Evolutionary conservation across 2,888 invertebrate species (phyloP).

Genomic region (Mythimna loreyi): DNA sequence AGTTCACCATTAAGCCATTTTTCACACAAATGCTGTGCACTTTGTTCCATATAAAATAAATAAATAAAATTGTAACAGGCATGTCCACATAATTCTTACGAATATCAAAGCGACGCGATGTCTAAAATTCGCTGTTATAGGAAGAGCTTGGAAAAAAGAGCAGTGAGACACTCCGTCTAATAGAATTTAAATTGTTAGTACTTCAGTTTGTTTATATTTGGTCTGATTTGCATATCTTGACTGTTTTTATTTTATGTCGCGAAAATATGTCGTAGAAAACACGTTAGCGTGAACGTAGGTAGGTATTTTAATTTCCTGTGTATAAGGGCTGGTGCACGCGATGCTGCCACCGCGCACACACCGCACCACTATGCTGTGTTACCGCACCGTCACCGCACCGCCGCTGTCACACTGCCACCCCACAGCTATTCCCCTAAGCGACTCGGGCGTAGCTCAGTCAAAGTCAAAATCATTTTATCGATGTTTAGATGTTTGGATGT

Average conservation of each 20-base stretch:
- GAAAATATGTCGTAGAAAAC: neutral
- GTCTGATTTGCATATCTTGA: conserved; percentile 47
- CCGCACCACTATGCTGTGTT: too few relatives aligned
- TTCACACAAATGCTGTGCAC: too few relatives aligned
- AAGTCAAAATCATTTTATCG: too few relatives aligned
- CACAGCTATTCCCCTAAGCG: too few relatives aligned
- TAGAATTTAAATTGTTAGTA: conserved; percentile 75
- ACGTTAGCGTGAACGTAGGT: too few relatives aligned
- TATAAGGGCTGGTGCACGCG: too few relatives aligned
- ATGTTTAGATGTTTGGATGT: too few relatives aligned
- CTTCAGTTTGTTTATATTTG: conserved; percentile 59
- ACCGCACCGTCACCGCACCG: too few relatives aligned
- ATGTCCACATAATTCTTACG: conserved; percentile 61
- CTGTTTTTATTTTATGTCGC: conserved; percentile 13
- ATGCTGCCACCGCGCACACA: too few relatives aligned
- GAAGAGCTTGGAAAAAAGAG: conserved; percentile 69
- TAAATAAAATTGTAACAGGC: neutral
- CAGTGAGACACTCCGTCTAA: conserved; percentile 68
- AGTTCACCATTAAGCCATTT: too few relatives aligned
- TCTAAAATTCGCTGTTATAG: conserved; percentile 80
- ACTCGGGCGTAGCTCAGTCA: too few relatives aligned
- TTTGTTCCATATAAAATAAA: neutral
- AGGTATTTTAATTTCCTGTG: neutral
- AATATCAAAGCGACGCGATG: conserved; percentile 66
- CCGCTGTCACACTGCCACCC: too few relatives aligned